Evolutionary conservation across 2,113 vertebrate species (phyloP).

Genomic region (Camelus bactrianus): DNA sequence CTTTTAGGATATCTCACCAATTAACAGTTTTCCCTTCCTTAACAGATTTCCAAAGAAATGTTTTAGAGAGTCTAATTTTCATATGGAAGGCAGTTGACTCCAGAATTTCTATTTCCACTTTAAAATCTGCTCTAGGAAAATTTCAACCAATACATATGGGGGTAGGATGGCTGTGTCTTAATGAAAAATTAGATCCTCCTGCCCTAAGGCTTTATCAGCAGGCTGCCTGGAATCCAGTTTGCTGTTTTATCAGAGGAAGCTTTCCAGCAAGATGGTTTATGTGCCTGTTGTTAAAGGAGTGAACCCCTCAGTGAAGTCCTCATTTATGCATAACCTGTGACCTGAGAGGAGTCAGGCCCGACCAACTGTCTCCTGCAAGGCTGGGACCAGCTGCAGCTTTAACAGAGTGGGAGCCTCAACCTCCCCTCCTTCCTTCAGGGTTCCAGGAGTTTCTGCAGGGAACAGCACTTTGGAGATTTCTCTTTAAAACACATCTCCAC

Average conservation of each 20-base stretch:
- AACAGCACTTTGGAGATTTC: background rate
- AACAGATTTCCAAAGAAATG: background rate
- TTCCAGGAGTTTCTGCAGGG: background rate
- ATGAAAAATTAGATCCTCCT: constrained; percentile 57
- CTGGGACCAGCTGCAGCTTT: background rate
- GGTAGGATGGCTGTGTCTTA: background rate
- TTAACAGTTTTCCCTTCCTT: constrained; percentile 33
- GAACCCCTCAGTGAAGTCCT: background rate
- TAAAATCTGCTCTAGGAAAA: constrained; percentile 46
- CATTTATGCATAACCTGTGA: background rate
- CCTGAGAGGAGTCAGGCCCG: background rate
- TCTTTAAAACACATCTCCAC: background rate
- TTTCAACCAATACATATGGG: background rate
- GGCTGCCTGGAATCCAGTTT: constrained; percentile 8
- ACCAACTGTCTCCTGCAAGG: background rate
- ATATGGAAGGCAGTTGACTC: constrained; percentile 14
- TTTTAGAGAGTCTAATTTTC: background rate
- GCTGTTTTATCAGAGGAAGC: constrained; percentile 50
- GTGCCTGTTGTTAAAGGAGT: background rate
- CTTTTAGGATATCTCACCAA: constrained; percentile 29
- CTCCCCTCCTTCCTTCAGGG: background rate
- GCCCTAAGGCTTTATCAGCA: constrained; percentile 16
- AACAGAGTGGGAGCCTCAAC: background rate
- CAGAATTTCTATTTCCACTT: constrained; percentile 39
- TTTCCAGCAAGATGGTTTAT: constrained; percentile 2